A percentile compares a stretch with the other conserved stretches of the same genome.
These are phyloP conservation scores for Drosophila baimaii DNA, from an alignment of 1,140 invertebrate species.

Conservation along the genomic window DNA sequence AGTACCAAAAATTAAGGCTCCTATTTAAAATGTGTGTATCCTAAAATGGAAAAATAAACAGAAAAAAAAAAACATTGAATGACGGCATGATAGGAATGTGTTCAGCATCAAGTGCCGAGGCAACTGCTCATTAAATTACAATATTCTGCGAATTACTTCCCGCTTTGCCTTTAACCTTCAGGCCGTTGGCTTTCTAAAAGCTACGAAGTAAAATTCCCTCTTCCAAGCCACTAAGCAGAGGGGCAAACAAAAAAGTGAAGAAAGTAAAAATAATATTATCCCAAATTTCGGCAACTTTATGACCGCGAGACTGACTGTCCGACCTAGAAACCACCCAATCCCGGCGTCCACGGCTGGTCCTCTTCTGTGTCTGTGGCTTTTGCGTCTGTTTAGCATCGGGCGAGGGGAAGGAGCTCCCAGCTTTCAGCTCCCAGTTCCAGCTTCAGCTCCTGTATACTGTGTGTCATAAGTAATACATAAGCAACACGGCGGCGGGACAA, in stretches of 20 bases:
- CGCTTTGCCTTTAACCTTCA: slow-evolving; percentile 24
- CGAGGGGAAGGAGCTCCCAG: neutral
- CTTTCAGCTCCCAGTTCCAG: too few relatives aligned
- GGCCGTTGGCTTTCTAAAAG: slow-evolving; percentile 27
- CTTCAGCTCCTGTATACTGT: neutral
- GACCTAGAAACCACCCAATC: slow-evolving; percentile 33
- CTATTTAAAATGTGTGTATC: neutral
- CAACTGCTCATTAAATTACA: slow-evolving; percentile 47
- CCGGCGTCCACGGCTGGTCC: neutral
- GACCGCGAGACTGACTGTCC: slow-evolving; percentile 36
- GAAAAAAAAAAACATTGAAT: neutral
- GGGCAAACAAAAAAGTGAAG: slow-evolving; percentile 33
- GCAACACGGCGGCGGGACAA: slow-evolving; percentile 51
- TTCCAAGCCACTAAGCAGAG: slow-evolving; percentile 44
- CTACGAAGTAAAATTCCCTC: slow-evolving; percentile 18
- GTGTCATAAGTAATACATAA: slow-evolving; percentile 52
- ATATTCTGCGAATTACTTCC: slow-evolving; percentile 41
- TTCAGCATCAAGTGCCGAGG: slow-evolving; percentile 6
- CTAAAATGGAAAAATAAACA: neutral
- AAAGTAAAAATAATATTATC: slow-evolving; percentile 56
- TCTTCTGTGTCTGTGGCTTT: slow-evolving; percentile 27
- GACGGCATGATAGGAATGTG: slow-evolving; percentile 4
- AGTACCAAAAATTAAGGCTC: neutral
- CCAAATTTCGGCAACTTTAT: slow-evolving; percentile 49
- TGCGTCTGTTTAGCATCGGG: slow-evolving; percentile 26